Evolutionary conservation across 2,113 vertebrate species (phyloP), one percentile per base, ranked within the genome.

Genomic region (Ramphastos sulfuratus): DNA sequence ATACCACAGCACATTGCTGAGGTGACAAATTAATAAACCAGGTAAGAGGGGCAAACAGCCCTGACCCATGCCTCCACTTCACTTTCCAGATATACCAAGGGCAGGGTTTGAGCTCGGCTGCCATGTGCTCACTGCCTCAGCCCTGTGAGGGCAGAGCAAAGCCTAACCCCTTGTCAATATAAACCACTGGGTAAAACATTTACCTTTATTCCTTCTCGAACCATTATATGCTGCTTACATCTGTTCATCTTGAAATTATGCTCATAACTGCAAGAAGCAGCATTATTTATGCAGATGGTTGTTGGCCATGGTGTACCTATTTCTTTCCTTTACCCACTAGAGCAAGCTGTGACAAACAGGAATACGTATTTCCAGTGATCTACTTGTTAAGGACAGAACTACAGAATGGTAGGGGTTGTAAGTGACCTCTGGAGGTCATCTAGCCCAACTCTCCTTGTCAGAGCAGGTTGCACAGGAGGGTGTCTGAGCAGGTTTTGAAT

Each of bases 21-120:
- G 86, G 71, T 89, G 86, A 87, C 74, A 90, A 92, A 94, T 95
- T 88, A 94, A 90, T 65, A 84, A 86, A 88, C 2, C 76, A 79
- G 76, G 92, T 85, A 33, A 92, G 92, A 72, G 0, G 6, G 66
- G 55, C 66, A 81, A 86, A 78, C 24, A 72, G 76, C 58, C 61
- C 72, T 85, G 79, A 89, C 82, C 69, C 48, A 42, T 15, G 33
- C 7, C 66, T 70, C 30, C 59, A 30, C 52, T 61, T 52, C 4
- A 2, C 67, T 58, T 81, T 56, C n/a, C 69, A 91, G 52, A 60
- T 12, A 19, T 0, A 52, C 37, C 44, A 42, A 82, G 89, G 76
- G 61, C 89, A 85, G 33, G 60, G 66, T 0, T 44, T 17, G 30
- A 69, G 37, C 20, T 76, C 78, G 35, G 83, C 48, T 61, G 84